Conservation (phyloP, 92 coral and sea anemone genomes). For the Palythoa grandis region DNA sequence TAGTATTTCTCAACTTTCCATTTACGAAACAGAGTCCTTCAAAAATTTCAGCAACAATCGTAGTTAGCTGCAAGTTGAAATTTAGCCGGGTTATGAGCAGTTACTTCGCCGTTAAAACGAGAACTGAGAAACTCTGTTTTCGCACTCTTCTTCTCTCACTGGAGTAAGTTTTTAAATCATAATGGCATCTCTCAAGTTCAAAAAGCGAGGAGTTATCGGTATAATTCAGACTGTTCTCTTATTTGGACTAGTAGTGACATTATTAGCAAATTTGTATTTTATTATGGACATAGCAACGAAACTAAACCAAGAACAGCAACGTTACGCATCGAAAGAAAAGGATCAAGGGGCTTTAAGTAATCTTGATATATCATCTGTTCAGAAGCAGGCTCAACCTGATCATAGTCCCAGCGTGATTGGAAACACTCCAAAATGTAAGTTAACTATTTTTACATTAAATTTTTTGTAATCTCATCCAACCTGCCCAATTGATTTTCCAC, state of each 20-base stretch:
- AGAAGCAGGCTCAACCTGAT: background rate
- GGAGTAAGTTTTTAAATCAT: background rate
- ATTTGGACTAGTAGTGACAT: background rate
- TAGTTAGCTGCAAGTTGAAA: background rate
- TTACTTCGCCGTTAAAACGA: background rate
- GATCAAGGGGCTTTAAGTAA: background rate
- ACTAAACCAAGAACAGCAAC: conserved; percentile 4
- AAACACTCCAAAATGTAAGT: background rate
- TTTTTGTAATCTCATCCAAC: too few relatives aligned
- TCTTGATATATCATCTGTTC: background rate
- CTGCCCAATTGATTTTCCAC: too few relatives aligned
- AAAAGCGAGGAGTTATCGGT: conserved; percentile 10
- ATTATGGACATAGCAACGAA: conserved; percentile 25
- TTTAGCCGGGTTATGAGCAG: background rate
- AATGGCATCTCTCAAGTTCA: conserved; percentile 1
- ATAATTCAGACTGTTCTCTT: conserved; percentile 12
- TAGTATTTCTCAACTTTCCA: background rate
- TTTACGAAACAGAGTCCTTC: background rate
- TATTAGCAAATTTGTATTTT: conserved; percentile 29
- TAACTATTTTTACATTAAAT: background rate
- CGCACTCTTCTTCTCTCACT: background rate
- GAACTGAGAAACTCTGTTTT: background rate
- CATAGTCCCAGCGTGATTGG: background rate
- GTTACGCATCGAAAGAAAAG: background rate
- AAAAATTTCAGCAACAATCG: background rate